Base-by-base conservation (phyloP, 2,797 vertebrate genomes). In the Chelidonichthys spinosus region DNA sequence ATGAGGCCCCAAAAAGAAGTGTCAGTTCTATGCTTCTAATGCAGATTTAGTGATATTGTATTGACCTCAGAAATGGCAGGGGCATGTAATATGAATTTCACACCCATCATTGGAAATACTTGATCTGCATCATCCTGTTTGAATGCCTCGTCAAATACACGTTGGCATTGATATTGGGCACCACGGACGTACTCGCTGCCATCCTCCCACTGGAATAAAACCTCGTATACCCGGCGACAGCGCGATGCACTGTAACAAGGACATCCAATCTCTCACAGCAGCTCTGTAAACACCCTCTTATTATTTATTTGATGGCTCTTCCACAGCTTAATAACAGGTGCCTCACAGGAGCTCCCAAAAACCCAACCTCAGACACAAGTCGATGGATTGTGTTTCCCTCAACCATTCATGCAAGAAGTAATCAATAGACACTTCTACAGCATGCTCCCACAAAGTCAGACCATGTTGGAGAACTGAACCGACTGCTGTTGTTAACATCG, bases 391-490 rank as follows among this genome's bases (percentile, higher is more conserved):
- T 74, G 69, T 78, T 62, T 77, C 82, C 84, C 72, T 79, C 78
- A 90, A 69, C 69, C 93, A 85, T 90, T 92, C 92, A 94, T 91
- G 93, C 92, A 93, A 84, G 86, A 93, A 72, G 82, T 82, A 91
- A 94, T 94, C 94, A 94, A 95, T 94, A 94, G 87, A 92, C 87
- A 92, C 88, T 76, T 89, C 74, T 58, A 58, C 78, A 86, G 80
- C 88, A 89, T 90, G 88, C 90, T 91, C 70, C 84, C 83, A 74
- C 84, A 87, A 82, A 92, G 70, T 75, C 86, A 74, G 74, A 73
- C 72, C 82, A 54, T 92, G 90, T 93, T 78, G 79, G 63, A 83
- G 60, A 81, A 74, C 63, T 32, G 66, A 86, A 89, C 40, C 47
- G 63, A 84, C 74, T 65, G 6, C 9, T 46, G 53, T 47, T 65